Percentiles rank a stretch among this genome's conserved stretches.
Evolutionary conservation across 1,140 invertebrate genomes (phyloP).

Genomic region (Alviniconcha marisindica): DNA sequence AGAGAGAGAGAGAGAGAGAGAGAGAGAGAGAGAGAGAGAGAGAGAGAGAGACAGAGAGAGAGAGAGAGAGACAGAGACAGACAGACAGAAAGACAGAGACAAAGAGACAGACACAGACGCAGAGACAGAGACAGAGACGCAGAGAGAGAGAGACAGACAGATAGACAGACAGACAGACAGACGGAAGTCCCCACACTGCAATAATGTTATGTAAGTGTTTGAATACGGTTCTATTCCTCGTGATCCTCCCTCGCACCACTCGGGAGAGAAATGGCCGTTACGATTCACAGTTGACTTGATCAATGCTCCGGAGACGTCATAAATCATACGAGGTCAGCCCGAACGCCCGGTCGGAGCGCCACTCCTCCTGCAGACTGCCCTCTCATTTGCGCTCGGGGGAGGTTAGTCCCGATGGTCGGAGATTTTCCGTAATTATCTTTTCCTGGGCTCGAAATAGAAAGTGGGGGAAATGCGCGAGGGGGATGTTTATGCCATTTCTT

Average conservation of each 20-base stretch:
- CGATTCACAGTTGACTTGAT: too few relatives aligned
- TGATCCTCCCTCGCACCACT: too few relatives aligned
- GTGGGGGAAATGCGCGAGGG: neutral
- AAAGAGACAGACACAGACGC: neutral
- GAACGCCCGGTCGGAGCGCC: neutral
- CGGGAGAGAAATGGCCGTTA: too few relatives aligned
- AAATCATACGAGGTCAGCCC: neutral
- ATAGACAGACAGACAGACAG: too few relatives aligned
- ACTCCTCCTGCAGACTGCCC: neutral
- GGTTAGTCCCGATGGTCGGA: neutral
- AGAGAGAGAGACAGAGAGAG: conserved; percentile 28
- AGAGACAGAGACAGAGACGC: neutral
- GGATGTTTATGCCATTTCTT: neutral
- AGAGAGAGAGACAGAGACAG: neutral
- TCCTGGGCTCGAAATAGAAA: neutral
- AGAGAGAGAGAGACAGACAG: neutral
- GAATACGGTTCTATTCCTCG: too few relatives aligned
- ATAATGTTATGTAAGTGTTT: too few relatives aligned
- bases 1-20: conserved; percentile 15
- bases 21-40: conserved; percentile 30
- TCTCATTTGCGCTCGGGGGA: neutral
- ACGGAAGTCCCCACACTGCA: neutral
- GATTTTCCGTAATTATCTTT: neutral
- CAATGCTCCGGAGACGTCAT: neutral
- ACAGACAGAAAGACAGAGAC: neutral